Evolutionary conservation across 2,113 vertebrate species (phyloP).

Genomic region (Callithrix jacchus): DNA sequence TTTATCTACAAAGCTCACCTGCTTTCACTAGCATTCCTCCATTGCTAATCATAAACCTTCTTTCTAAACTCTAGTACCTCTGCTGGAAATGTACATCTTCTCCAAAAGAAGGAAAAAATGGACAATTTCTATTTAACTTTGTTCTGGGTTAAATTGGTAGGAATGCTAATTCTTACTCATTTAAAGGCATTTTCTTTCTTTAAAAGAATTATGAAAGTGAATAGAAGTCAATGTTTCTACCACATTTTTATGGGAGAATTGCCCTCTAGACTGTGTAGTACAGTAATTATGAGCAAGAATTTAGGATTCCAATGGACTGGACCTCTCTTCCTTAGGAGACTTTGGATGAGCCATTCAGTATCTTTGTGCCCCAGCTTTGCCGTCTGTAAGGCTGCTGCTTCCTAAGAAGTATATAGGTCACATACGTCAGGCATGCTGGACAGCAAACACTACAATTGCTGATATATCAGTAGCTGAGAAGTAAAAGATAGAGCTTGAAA

Average conservation of each 20-base stretch:
- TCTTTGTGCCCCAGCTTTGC: no score
- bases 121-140: neutral
- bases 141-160: neutral
- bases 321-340: fast-evolving
- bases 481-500: fast-evolving
- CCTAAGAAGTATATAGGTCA: fast-evolving
- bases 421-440: fast-evolving
- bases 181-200: neutral
- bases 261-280: fast-evolving
- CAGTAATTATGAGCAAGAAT: no score
- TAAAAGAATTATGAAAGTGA: neutral
- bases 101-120: neutral
- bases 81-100: neutral
- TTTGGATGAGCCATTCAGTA: fast-evolving
- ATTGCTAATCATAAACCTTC: neutral
- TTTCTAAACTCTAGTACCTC: neutral
- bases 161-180: neutral
- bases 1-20: neutral
- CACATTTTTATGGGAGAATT: fast-evolving
- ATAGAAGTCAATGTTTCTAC: fast-evolving
- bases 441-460: fast-evolving
- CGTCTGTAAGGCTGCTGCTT: neutral
- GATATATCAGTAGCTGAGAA: fast-evolving
- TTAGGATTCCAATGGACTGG: fast-evolving
- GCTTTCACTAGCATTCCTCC: neutral